These are phyloP conservation scores for Oreocharis arfaki DNA, from an alignment of 2,113 vertebrate genomes.

Conservation along the genomic window DNA sequence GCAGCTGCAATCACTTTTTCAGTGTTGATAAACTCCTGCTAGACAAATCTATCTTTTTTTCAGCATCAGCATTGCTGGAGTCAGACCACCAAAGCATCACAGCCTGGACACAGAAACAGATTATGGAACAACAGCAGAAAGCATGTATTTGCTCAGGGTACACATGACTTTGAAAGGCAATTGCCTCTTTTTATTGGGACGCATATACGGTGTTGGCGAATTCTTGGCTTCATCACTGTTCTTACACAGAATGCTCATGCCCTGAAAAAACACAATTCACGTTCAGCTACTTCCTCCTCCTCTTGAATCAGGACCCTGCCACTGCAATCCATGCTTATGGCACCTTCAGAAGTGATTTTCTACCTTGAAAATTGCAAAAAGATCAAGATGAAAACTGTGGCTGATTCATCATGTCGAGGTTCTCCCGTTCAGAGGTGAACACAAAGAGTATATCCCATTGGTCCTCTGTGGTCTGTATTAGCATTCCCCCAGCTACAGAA, in stretches of 20 bases:
- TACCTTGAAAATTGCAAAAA: background rate
- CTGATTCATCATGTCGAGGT: background rate
- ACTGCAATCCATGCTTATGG: background rate
- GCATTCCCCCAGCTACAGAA: background rate
- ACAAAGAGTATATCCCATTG: background rate
- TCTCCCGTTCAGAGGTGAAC: background rate
- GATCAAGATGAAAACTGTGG: background rate
- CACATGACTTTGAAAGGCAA: background rate
- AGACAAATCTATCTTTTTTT: background rate
- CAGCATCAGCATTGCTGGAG: background rate
- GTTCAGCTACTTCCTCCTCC: background rate
- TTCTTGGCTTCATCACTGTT: background rate
- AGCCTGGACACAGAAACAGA: background rate
- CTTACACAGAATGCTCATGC: background rate
- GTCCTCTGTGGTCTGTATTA: background rate
- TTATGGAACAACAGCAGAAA: background rate
- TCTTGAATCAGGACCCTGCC: background rate
- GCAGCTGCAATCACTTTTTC: background rate
- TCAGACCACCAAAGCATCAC: background rate
- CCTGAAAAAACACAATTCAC: background rate
- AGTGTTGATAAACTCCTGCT: background rate
- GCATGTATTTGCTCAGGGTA: background rate
- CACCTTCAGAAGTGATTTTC: background rate
- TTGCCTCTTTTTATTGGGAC: background rate
- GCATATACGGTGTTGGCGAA: background rate